These are phyloP conservation scores for Oryzias javanicus DNA, from an alignment of 2,113 vertebrate genomes.

Conservation along the genomic window DNA sequence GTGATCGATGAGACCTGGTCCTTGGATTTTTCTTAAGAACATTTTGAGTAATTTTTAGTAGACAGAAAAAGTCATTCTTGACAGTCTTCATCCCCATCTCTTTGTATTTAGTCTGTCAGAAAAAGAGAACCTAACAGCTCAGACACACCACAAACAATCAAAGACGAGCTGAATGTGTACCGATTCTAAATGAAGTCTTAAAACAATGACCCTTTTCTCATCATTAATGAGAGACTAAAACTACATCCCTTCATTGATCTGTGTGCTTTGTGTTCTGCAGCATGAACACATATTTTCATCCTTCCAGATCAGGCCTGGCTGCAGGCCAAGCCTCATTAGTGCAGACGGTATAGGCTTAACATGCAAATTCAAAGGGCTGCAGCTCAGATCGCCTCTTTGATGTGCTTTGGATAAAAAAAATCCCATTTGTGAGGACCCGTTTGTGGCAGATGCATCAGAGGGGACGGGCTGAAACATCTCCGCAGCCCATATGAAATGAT, in stretches of 20 bases:
- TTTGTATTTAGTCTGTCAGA: constrained; percentile 45
- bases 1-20: too few relatives aligned
- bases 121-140: background rate
- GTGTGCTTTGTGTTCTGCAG: background rate
- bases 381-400: constrained; percentile 18
- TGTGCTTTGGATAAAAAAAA: constrained; percentile 16
- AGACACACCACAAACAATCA: too few relatives aligned
- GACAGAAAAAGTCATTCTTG: too few relatives aligned
- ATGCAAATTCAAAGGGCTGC: constrained; percentile 16
- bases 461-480: background rate
- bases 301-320: background rate
- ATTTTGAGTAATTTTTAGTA: too few relatives aligned
- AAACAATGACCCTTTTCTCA: too few relatives aligned
- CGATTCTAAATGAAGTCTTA: too few relatives aligned
- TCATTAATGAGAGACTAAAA: too few relatives aligned
- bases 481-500: background rate
- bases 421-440: background rate
- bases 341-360: background rate
- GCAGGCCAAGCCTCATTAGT: background rate
- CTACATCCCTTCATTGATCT: background rate
- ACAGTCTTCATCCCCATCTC: constrained; percentile 18
- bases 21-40: too few relatives aligned
- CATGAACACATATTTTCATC: background rate
- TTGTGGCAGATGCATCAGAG: background rate
- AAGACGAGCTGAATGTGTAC: too few relatives aligned